Base-by-base conservation (phyloP, 1,140 invertebrate genomes). In the Spodoptera frugiperda region DNA sequence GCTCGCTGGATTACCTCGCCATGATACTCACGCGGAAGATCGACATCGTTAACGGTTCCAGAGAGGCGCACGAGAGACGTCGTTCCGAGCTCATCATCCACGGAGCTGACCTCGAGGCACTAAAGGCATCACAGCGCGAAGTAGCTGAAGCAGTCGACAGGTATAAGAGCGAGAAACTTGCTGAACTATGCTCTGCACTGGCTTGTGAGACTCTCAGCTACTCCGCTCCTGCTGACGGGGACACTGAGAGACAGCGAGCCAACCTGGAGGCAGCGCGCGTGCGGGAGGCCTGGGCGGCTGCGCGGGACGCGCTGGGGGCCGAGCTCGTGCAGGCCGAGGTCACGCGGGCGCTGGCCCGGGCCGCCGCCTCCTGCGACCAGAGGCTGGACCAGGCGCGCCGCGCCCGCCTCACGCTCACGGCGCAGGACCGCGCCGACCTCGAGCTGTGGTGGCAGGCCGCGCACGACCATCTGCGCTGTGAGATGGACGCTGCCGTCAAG, bases 261-360 rank as follows among this genome's bases (percentile, higher is more conserved):
- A 89, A 90, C 79, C 75, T 89, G 21, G 93, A 93, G 70, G 93
- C 89, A 54, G 89, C 90, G 33, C 85, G 92, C 19, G 91, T 97
- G 51, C 95, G 96, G 21, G 96, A 96, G 81, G 96, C 96, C 3
- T 96, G 96, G 96, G 95, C 94, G 48, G 91, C 95, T 51, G 96
- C 96, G 2, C 95, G 96, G 77, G 96, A 97, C 84, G 95, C 96
- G 0, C 95, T 97, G 3, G 96, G 96, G 80, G 95, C 96, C 17
- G 96, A 97, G 85, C 90, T 97, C 1, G 96, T 97, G 12, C 96
- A 97, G 82, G 95, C 96, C 0, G 96, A 97, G 89, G 96, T 97
- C 71, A 95, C 96, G 14, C 96, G 97, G 77, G 96, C 97, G 3
- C 95, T 97, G 78, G 94, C 95, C 68, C 94, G 96, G 15, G 96